Evolutionary conservation across 2,888 invertebrate species (phyloP), one percentile per base, ranked within the genome.

Genomic region (Rhyacophila evoluta): DNA sequence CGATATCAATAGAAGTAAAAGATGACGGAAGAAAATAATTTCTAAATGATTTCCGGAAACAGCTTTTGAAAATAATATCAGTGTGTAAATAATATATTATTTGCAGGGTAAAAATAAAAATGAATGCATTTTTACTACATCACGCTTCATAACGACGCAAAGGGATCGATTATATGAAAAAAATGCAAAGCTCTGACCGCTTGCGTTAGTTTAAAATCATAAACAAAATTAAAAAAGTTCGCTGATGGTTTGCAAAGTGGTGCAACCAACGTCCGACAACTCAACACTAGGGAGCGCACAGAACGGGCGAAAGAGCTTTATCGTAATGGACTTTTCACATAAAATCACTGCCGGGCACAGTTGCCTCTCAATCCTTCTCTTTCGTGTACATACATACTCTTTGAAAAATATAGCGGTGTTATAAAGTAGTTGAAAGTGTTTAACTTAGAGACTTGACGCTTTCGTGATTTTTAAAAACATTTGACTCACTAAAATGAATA

Each of bases 311-410:
- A 27, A 39, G 12, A 38, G 73, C 73, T 79, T 79, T 77, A 79
- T 71, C 73, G 76, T 79, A 74, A 79, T 79, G 74, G 79, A 79
- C 70, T 73, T 73, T 69, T 41, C 36, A 39, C 39, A 77, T 79
- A 76, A 76, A 79, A 72, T 41, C 72, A 55, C 55, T 73, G 78
- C 25, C 28, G 67, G 74, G 55, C 55, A 55, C 55, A 38, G 68
- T 75, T 75, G 55, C 75, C 73, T 33, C 29, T 55, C 55, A 55
- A 25, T 55, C 55, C 55, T 19, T 55, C 25, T 19, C 55, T 68
- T 12, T 37, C 37, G 55, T 55, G 19, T 55, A 19, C 29, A 33
- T 55, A 19, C 29, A 33, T 55, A 19, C 55, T 55, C 55, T 55
- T n/a, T 19, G 25, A 25, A 55, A 55, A 10, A 55, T 19, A n/a